Conservation (phyloP, 2,888 invertebrate species). For the Tolmerus cingulatus region DNA sequence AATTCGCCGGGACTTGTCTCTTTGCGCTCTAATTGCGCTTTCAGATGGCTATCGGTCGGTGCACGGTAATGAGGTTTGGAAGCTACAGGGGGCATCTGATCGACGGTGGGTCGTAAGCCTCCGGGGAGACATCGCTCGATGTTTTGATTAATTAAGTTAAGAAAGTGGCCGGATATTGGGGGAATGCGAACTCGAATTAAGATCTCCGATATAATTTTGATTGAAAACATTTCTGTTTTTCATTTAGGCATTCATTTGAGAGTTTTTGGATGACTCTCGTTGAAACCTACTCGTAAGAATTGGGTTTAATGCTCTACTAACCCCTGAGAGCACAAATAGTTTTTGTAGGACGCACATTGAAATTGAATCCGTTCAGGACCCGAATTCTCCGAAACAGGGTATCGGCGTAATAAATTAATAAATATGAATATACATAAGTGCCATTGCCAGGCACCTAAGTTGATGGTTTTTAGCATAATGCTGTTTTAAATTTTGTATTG, state of each 20-base stretch:
- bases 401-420: too few relatives aligned
- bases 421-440: too few relatives aligned
- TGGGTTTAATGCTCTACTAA: neutral
- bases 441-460: too few relatives aligned
- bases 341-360: too few relatives aligned
- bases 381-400: too few relatives aligned
- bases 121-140: neutral
- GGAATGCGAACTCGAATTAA: neutral
- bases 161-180: neutral
- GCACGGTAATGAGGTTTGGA: neutral
- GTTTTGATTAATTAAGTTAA: neutral
- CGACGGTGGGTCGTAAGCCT: neutral
- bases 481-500: too few relatives aligned
- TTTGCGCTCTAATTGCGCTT: conserved; percentile 12
- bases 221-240: too few relatives aligned
- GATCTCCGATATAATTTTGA: neutral
- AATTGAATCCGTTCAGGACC: too few relatives aligned
- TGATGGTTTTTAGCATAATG: too few relatives aligned
- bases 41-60: neutral
- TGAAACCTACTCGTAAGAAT: too few relatives aligned
- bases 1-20: conserved; percentile 8
- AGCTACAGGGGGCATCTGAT: neutral
- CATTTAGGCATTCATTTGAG: neutral
- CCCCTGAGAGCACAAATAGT: neutral
- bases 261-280: neutral